These are phyloP conservation scores for Tinea pellionella DNA, from an alignment of 2,888 invertebrate genomes.

Conservation along the genomic window DNA sequence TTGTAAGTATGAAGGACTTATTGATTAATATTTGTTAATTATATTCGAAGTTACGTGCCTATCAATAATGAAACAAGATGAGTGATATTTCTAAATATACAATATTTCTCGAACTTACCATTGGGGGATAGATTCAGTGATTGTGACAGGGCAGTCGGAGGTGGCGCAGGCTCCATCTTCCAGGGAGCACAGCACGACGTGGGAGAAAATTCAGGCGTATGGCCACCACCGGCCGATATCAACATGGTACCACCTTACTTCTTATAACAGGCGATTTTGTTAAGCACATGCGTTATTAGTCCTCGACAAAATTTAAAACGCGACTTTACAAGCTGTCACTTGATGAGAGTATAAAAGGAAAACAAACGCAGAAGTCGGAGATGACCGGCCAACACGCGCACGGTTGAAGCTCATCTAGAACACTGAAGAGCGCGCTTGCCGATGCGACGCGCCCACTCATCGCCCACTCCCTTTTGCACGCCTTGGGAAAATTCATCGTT, in stretches of 20 bases:
- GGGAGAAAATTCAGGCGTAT: constrained; percentile 69
- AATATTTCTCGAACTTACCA: constrained; percentile 35
- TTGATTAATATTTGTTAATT: too few species aligned
- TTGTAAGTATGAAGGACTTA: too few species aligned
- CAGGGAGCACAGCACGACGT: constrained; percentile 71
- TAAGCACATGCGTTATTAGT: constrained; percentile 6
- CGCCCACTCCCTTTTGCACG: constrained; percentile 69
- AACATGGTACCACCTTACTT: constrained; percentile 64
- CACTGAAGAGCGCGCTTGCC: constrained; percentile 70
- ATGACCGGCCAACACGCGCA: constrained; percentile 55
- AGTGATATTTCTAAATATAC: neutral
- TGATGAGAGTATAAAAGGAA: constrained; percentile 11
- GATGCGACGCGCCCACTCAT: constrained; percentile 63
- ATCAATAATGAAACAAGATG: too few species aligned
- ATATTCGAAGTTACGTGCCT: too few species aligned
- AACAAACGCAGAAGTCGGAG: constrained; percentile 23
- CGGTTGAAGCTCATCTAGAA: constrained; percentile 67
- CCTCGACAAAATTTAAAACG: neutral
- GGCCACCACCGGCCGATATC: constrained; percentile 74
- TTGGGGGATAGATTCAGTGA: constrained; percentile 72
- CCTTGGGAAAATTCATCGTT: constrained; percentile 63
- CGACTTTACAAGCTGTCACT: constrained; percentile 26
- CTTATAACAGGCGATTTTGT: neutral
- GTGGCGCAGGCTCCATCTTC: constrained; percentile 74
- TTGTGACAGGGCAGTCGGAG: constrained; percentile 59